Evolutionary conservation across 2,113 vertebrate species (phyloP).

Genomic region (Podocnemis expansa): DNA sequence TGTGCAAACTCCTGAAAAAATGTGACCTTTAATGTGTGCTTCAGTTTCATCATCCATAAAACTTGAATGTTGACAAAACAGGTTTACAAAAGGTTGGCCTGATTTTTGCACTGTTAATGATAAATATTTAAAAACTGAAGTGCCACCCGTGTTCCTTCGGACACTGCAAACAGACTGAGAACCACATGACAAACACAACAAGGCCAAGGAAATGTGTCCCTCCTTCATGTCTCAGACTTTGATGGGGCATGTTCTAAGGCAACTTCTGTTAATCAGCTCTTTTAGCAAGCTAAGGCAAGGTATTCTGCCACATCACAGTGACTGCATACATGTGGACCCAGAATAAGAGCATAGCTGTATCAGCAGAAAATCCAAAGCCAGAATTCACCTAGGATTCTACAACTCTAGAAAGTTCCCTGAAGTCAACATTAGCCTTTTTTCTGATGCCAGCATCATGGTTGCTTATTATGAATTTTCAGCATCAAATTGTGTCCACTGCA

Average conservation of each 20-base stretch:
- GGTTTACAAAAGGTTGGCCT: background rate
- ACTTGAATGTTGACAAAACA: background rate
- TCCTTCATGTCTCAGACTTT: background rate
- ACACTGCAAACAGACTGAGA: background rate
- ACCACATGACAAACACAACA: background rate
- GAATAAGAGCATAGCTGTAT: background rate
- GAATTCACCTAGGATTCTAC: background rate
- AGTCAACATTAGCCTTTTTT: background rate
- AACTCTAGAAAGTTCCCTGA: background rate
- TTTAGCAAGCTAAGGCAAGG: background rate
- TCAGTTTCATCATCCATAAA: background rate
- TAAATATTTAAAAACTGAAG: background rate
- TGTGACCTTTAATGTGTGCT: background rate
- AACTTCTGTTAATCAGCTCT: background rate
- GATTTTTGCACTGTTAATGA: background rate
- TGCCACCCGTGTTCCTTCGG: background rate
- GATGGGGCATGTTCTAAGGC: background rate
- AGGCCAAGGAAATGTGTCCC: background rate
- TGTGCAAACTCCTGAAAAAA: background rate
- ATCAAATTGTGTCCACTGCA: background rate
- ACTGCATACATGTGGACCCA: background rate
- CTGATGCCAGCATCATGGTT: background rate
- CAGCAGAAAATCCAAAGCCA: background rate
- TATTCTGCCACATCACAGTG: background rate
- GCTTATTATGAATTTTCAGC: background rate